These are phyloP conservation scores for Myopa tessellatipennis DNA, from an alignment of 2,888 invertebrate genomes.

Conservation along the genomic window DNA sequence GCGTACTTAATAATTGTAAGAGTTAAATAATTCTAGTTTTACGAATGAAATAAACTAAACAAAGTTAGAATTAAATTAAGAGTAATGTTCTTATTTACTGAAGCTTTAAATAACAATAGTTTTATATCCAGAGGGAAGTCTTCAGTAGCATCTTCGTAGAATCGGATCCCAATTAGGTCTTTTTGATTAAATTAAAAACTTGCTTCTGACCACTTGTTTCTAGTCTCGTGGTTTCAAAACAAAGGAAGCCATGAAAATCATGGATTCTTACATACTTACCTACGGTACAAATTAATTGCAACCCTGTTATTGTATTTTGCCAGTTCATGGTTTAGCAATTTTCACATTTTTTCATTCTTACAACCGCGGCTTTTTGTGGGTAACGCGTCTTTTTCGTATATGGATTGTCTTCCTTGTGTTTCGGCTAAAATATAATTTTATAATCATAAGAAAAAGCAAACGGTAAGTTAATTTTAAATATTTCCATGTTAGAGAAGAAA, in stretches of 20 bases:
- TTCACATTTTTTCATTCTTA: background rate
- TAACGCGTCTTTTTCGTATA: constrained; percentile 4
- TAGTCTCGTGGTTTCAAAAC: too few species aligned
- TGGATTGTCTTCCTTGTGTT: background rate
- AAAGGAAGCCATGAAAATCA: too few species aligned
- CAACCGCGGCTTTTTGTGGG: background rate
- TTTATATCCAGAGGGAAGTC: too few species aligned
- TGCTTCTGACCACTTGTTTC: too few species aligned
- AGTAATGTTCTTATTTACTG: too few species aligned
- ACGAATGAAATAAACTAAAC: too few species aligned
- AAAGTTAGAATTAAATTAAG: too few species aligned
- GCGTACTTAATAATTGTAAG: too few species aligned
- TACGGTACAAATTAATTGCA: background rate
- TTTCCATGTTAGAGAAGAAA: background rate
- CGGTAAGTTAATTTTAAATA: constrained; percentile 3
- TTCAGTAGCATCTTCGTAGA: background rate
- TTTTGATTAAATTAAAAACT: background rate
- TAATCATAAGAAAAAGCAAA: background rate
- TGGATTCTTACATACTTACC: background rate
- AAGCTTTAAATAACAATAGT: too few species aligned
- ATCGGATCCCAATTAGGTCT: background rate
- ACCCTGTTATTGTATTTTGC: background rate
- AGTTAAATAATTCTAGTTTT: too few species aligned
- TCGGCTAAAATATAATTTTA: background rate
- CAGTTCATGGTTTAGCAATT: constrained; percentile 8